Evolutionary conservation across 2,797 vertebrate species (phyloP), one percentile per base, ranked within the genome.

Genomic region (Tragopan temminckii): DNA sequence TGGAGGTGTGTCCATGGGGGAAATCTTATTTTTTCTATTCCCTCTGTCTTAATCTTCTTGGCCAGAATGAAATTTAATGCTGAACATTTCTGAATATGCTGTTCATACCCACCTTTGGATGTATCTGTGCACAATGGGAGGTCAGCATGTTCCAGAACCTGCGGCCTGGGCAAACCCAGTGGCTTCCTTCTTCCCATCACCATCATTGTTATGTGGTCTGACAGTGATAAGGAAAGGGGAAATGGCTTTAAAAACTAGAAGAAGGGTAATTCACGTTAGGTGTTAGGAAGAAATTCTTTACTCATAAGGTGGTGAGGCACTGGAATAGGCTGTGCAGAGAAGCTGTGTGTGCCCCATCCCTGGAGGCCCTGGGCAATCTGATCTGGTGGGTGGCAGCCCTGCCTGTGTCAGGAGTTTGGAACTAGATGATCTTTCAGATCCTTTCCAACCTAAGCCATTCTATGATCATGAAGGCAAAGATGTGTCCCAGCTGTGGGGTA

Each of bases 401-500:
- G 50, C 50, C 27, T 16, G 9, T 29, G 50, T 17, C 15, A 52
- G 50, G 27, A 16, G 18, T 31, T 55, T 55, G 29, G 29, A 52
- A 55, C 29, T 55, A 11, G 52, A 55, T 55, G 52, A n/a, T n/a
- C 52, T 55, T n/a, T 19, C 19, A 55, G 52, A n/a, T 55, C 17
- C 11, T n/a, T 55, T 55, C 52, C 52, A 55, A 12, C 52, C 18
- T 55, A 31, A 55, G 31, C 18, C 29, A 55, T 55, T 55, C 17
- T n/a, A 15, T 19, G 52, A 55, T 55, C 25, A 21, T 29, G 45
- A 43, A 67, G 31, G 61, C 20, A 24, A 29, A 80, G 62, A 23
- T 7, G 15, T 23, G 40, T 19, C 20, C 4, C 11, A 0, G 38
- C 7, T n/a, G 20, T 1, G 7, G 8, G 27, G 9, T 35, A 3